These are phyloP conservation scores for Sardina pilchardus DNA, from an alignment of 2,113 vertebrate genomes.

Conservation along the genomic window DNA sequence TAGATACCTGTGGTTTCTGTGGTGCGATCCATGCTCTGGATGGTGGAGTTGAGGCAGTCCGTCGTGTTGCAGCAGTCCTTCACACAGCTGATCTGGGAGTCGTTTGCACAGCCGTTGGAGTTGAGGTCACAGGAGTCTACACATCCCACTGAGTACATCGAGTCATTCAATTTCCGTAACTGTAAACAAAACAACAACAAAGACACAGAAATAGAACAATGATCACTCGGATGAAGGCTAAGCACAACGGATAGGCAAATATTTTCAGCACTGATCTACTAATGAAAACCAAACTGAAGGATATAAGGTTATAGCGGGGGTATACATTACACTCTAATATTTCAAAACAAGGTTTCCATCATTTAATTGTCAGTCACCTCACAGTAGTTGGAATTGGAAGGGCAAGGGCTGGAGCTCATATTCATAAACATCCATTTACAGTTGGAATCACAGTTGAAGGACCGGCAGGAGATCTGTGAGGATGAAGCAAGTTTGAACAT, in stretches of 20 bases:
- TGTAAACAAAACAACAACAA: conserved; percentile 48
- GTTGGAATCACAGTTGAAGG: conserved; percentile 64
- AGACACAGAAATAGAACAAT: neutral
- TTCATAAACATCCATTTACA: conserved; percentile 64
- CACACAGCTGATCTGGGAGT: conserved; percentile 56
- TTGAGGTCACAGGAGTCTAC: conserved; percentile 30
- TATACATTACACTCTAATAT: neutral
- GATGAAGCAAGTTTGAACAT: neutral
- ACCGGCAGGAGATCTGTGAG: conserved; percentile 62
- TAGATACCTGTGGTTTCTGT: conserved; percentile 54
- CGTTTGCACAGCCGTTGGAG: conserved; percentile 47
- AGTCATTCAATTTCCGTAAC: conserved; percentile 60
- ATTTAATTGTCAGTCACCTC: conserved; percentile 60
- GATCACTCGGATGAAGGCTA: neutral
- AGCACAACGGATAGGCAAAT: neutral
- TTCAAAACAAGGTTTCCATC: neutral
- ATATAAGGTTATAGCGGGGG: neutral
- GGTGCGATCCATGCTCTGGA: conserved; percentile 51
- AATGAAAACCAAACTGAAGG: neutral
- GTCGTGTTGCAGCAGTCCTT: conserved; percentile 65
- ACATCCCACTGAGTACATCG: conserved; percentile 56
- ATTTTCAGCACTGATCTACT: neutral
- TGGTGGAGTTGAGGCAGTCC: conserved; percentile 62
- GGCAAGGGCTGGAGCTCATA: conserved; percentile 47
- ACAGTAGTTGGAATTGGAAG: conserved; percentile 44